Evolutionary conservation across 92 coral and sea anemone genomes (phyloP).

Genomic region (Phenganax marumi): DNA sequence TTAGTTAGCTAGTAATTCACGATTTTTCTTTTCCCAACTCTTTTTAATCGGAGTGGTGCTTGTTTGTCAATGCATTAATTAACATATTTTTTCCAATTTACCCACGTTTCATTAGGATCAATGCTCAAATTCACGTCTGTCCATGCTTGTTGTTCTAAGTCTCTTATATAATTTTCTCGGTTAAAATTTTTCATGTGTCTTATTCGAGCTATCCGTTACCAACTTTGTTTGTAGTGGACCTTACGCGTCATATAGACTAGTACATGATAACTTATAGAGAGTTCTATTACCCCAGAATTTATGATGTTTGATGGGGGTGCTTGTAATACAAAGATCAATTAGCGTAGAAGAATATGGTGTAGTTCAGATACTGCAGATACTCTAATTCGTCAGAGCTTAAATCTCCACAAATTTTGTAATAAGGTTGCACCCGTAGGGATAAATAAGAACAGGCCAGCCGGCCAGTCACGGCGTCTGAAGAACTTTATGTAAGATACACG

Average conservation of each 20-base stretch:
- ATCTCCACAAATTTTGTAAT: no score
- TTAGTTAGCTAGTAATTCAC: no score
- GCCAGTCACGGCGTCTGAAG: no score
- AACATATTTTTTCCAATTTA: slow-evolving; percentile 2
- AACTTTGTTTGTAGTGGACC: slow-evolving; percentile 21
- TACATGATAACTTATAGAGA: slow-evolving; percentile 15
- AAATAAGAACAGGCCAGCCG: no score
- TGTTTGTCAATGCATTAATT: background rate
- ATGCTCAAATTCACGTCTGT: background rate
- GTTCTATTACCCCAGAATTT: no score
- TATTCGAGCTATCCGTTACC: slow-evolving; percentile 11
- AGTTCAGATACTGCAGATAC: no score
- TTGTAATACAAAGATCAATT: no score
- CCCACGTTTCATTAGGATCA: slow-evolving; percentile 48
- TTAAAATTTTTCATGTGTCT: slow-evolving; percentile 25
- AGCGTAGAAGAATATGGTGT: background rate
- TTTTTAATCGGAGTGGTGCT: slow-evolving; percentile 27
- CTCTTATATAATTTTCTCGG: background rate
- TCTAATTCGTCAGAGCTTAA: no score
- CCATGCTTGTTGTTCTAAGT: slow-evolving; percentile 34
- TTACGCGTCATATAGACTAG: slow-evolving; percentile 23
- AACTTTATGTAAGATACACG: no score
- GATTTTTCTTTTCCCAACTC: background rate
- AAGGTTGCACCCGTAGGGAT: no score
- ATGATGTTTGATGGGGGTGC: no score